These are phyloP conservation scores for Dromaius novaehollandiae DNA, from an alignment of 2,113 vertebrate species.

Conservation along the genomic window DNA sequence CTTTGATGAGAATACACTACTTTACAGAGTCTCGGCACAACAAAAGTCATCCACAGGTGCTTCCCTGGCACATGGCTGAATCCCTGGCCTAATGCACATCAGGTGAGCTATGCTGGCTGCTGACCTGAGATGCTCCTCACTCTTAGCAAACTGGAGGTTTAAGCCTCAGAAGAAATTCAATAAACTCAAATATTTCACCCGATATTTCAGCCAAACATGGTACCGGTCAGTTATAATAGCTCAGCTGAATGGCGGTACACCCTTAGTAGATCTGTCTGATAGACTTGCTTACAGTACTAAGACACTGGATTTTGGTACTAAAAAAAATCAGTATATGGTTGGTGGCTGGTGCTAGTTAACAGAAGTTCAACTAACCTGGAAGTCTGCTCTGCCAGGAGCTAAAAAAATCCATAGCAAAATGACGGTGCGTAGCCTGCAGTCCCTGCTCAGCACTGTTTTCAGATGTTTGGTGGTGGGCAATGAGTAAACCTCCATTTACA, in stretches of 20 bases:
- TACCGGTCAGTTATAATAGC: not conserved
- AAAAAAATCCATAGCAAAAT: fast-evolving
- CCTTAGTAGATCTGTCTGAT: not conserved
- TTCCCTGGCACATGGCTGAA: not conserved
- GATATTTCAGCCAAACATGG: fast-evolving
- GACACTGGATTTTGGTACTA: not conserved
- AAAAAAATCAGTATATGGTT: fast-evolving
- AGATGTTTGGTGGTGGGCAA: fast-evolving
- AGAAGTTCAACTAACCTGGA: not conserved
- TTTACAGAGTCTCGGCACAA: not conserved
- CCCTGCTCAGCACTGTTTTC: not conserved
- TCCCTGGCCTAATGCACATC: not conserved
- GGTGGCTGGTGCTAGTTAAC: fast-evolving
- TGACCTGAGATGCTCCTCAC: not conserved
- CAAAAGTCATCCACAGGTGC: not conserved
- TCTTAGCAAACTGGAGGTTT: not conserved
- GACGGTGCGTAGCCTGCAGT: not conserved
- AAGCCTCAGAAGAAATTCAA: not conserved
- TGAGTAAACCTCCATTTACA: fast-evolving
- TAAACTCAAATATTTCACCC: not conserved
- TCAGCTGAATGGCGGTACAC: not conserved
- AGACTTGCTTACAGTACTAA: not conserved
- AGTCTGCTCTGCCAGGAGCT: not conserved
- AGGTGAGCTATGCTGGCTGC: not conserved
- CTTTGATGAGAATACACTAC: not conserved